Evolutionary conservation across 2,888 invertebrate genomes (phyloP), one percentile per base, ranked within the genome.

Genomic region (Orthosia cruda): DNA sequence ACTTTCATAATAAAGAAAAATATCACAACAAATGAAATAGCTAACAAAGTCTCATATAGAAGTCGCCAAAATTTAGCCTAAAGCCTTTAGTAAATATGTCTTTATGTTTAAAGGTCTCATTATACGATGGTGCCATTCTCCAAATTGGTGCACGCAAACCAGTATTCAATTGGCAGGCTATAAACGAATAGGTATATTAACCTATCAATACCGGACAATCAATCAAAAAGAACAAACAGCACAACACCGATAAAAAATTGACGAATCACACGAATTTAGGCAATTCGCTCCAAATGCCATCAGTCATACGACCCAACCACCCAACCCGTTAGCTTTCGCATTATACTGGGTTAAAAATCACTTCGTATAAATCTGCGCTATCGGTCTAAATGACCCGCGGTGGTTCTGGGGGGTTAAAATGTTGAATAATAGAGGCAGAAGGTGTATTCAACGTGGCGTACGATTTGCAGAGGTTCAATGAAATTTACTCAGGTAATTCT

Each of bases 311-410:
- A 89, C 87, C 87, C 89, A 87, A 89, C 81, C 81, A 89, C 87
- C 87, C 89, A 87, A 89, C 81, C 81, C 92, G 91, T 89, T 90
- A 88, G 88, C 92, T 91, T 89, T 89, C 89, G 89, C 89, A 89
- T 90, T 91, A 90, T 91, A 92, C 93, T 93, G 94, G 95, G 95
- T 96, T 96, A 96, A 96, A 96, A 96, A 96, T 96, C 93, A 94
- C 94, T 94, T 90, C 91, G 91, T 94, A 96, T 96, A 95, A 95
- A 96, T 96, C 93, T 90, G 83, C 91, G 94, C 93, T 96, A 95
- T 96, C 95, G 92, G 92, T 87, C 92, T 93, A 94, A 94, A 95
- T 93, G 92, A 94, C 94, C 93, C 89, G 90, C 89, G 91, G 93
- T 90, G 82, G 88, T 91, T 92, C 88, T n/a, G 84, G 91, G 88